A percentile compares a stretch with the other conserved stretches of the same genome.
Evolutionary conservation across 2,888 invertebrate genomes (phyloP).

Genomic region (Drosophila monieri): DNA sequence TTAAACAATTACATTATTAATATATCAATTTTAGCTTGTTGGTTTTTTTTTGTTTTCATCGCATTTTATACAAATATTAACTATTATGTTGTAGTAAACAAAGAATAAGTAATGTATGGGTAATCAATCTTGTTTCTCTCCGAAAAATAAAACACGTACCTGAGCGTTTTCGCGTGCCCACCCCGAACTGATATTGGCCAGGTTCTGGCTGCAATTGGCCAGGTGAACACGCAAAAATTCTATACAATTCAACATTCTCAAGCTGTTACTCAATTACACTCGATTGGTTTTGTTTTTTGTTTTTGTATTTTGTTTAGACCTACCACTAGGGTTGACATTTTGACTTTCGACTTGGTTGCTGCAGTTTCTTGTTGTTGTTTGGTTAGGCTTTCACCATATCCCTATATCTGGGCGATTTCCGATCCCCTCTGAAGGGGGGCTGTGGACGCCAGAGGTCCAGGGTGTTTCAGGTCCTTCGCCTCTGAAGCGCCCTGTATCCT

Average conservation of each 20-base stretch:
- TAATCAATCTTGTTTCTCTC: conserved; percentile 88
- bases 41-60: conserved; percentile 27
- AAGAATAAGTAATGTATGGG: conserved; percentile 80
- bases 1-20: conserved; percentile 67
- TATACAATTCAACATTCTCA: conserved; percentile 78
- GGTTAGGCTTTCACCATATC: conserved; percentile 16
- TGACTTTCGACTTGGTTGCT: conserved; percentile 43
- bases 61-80: conserved; percentile 59
- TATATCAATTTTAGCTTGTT: conserved; percentile 49
- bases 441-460: not conserved
- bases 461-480: conserved; percentile 11
- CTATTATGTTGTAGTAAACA: conserved; percentile 77
- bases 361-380: conserved; percentile 34
- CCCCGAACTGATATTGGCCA: conserved; percentile 7
- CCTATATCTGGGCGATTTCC: conserved; percentile 1
- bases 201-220: conserved; percentile 4
- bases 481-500: conserved; percentile 20
- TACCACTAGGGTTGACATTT: conserved; percentile 61
- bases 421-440: not conserved
- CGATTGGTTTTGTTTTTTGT: conserved; percentile 45
- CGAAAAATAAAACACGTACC: conserved; percentile 86
- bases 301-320: conserved; percentile 41
- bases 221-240: conserved; percentile 64
- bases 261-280: conserved; percentile 74
- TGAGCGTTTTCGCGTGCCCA: conserved; percentile 81